Conservation (phyloP, 37 sponge, comb jelly and placozoan genomes). For the Ianthella basta region DNA sequence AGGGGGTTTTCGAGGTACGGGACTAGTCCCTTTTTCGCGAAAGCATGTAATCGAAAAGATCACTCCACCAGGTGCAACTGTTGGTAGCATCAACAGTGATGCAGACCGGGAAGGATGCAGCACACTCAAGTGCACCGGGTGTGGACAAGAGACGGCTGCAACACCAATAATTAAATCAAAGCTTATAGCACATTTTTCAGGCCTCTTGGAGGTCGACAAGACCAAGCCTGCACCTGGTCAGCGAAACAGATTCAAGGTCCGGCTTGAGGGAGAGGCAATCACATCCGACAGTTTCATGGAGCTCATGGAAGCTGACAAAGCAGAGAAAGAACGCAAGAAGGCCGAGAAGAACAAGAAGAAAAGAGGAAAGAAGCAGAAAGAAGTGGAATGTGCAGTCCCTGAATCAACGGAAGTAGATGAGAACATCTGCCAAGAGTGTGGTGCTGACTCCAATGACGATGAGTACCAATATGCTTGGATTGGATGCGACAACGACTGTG, state of each 20-base stretch:
- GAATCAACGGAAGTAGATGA: background rate
- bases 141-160: slow-evolving; percentile 13
- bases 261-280: slow-evolving; percentile 25
- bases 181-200: background rate
- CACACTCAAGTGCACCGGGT: background rate
- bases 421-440: background rate
- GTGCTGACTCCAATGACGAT: slow-evolving; percentile 10
- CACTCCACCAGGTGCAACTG: background rate
- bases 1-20: slow-evolving; percentile 29
- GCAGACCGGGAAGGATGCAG: background rate
- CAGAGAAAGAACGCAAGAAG: background rate
- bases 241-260: background rate
- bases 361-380: background rate
- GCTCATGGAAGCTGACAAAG: background rate
- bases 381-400: background rate
- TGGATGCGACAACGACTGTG: slow-evolving; percentile 40
- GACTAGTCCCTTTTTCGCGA: slow-evolving; percentile 25
- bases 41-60: slow-evolving; percentile 22
- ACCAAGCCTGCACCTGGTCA: background rate
- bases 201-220: slow-evolving; percentile 7
- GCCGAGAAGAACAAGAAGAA: background rate
- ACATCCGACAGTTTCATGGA: slow-evolving; percentile 23
- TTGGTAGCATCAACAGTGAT: background rate
- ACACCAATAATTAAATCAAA: slow-evolving; percentile 16
- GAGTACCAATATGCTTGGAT: slow-evolving; percentile 36